Evolutionary conservation across 2,888 invertebrate genomes (phyloP).

Genomic region (Leptinotarsa peninsularis): DNA sequence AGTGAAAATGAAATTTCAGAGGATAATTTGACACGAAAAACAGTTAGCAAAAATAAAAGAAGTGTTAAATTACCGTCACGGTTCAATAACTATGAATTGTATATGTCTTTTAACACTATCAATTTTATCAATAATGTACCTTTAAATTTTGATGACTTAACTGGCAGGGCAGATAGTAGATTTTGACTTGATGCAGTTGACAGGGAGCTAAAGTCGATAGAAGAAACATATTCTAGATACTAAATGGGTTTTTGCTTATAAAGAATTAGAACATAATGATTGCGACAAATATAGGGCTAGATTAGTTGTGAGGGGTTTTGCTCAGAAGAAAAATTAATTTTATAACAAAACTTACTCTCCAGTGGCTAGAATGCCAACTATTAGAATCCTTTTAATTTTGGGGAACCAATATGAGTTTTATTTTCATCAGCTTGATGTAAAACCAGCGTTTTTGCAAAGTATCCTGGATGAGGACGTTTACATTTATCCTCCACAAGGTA

Average conservation of each 20-base stretch:
- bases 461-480: background rate
- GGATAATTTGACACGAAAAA: background rate
- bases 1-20: background rate
- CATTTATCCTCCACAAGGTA: constrained; percentile 23
- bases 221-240: constrained; percentile 1
- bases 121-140: constrained; percentile 27
- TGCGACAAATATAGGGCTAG: constrained; percentile 11
- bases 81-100: constrained; percentile 40
- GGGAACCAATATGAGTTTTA: constrained; percentile 26
- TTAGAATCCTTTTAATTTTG: constrained; percentile 24
- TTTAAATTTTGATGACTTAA: constrained; percentile 33
- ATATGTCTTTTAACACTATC: constrained; percentile 37
- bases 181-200: constrained; percentile 40
- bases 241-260: no score
- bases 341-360: background rate
- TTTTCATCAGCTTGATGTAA: constrained; percentile 19
- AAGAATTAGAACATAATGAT: background rate
- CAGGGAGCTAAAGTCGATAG: constrained; percentile 43
- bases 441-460: constrained; percentile 1
- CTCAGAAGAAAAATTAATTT: constrained; percentile 22
- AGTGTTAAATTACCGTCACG: constrained; percentile 24
- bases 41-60: constrained; percentile 30
- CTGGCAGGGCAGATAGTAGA: constrained; percentile 38
- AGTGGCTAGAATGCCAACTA: no score
- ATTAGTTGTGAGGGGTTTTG: constrained; percentile 26